Base-by-base conservation (phyloP, 1,140 invertebrate species). In the Oscheius sp. region DNA sequence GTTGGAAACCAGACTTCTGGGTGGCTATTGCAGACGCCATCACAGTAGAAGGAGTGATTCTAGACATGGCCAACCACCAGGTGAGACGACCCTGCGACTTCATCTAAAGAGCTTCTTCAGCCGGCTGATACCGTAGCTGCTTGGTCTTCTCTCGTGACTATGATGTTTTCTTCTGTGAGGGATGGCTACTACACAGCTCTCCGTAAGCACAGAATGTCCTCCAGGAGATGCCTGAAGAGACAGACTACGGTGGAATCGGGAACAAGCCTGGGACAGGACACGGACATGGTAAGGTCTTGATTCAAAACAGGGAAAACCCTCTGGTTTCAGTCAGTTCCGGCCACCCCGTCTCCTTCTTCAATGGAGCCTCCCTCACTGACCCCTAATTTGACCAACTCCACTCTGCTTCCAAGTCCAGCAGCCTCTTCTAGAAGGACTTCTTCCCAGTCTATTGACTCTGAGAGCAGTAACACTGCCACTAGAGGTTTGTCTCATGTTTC, bases 1-100 rank as follows among this genome's bases (percentile, higher is more conserved):
- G 80, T 13, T 82, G 83, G 45, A 82, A 82, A 45, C 80, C 80
- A 2, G 80, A 82, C 59, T 83, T 82, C 52, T 82, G 80, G 80
- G 80, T 82, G 0, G 74, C 76, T 23, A 45, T 83, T 18, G 79
- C 80, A 1, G 80, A 82, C 64, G 81, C 80, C 4, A 81, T 83
- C 42, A 83, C 77, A 2, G 72, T 82, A 15, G 80, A 82, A 73
- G 76, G 81, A 23, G 74, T 81, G 42, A 81, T 81, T 59, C 46
- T 82, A 23, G 80, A 82, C 42, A 71, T 74, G 74, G 80, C 80
- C n/a, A 82, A 73, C 61, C 80, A 82, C 64, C 78, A 79, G 78
- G 74, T 77, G 20, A 18, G 70, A 15, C n/a, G 20, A 20, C 23
- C 10, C n/a, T 62, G n/a, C 28, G n/a, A n/a, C 1, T 67, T 42